Conservation (phyloP, 1,140 invertebrate genomes). For the Sitodiplosis mosellana region DNA sequence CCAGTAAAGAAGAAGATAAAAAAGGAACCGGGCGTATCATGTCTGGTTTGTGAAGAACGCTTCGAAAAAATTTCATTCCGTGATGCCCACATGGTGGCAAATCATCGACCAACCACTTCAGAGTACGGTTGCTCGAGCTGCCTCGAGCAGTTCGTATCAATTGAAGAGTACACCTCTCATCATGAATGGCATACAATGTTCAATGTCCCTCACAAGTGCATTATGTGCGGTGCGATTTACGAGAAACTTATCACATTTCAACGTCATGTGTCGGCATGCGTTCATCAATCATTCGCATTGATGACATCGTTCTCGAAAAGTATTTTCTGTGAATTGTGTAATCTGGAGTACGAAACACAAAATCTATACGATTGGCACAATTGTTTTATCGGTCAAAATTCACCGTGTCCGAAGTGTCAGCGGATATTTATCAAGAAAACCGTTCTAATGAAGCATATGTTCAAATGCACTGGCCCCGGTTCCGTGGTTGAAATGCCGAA, state of each 20-base stretch:
- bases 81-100: constrained; percentile 7
- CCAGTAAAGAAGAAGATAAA: not conserved
- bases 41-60: not conserved
- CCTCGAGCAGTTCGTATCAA: constrained; percentile 15
- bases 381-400: constrained; percentile 15
- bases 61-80: not conserved
- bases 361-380: constrained; percentile 20
- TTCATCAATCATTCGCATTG: too few relatives aligned
- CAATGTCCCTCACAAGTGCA: constrained; percentile 19
- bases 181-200: constrained; percentile 22
- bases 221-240: not conserved
- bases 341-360: constrained; percentile 17
- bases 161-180: constrained; percentile 18
- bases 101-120: constrained; percentile 13
- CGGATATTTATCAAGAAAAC: not conserved
- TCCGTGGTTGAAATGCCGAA: not conserved
- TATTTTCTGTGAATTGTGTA: constrained; percentile 14
- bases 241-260: not conserved
- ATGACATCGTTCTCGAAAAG: not conserved
- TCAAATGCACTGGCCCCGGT: not conserved
- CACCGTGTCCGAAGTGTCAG: not conserved
- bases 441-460: not conserved
- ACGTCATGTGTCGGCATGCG: too few relatives aligned
- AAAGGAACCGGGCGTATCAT: constrained; percentile 5
- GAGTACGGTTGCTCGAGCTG: constrained; percentile 18